These are phyloP conservation scores for Dexiosoma caninum DNA, from an alignment of 2,888 invertebrate species.

Conservation along the genomic window DNA sequence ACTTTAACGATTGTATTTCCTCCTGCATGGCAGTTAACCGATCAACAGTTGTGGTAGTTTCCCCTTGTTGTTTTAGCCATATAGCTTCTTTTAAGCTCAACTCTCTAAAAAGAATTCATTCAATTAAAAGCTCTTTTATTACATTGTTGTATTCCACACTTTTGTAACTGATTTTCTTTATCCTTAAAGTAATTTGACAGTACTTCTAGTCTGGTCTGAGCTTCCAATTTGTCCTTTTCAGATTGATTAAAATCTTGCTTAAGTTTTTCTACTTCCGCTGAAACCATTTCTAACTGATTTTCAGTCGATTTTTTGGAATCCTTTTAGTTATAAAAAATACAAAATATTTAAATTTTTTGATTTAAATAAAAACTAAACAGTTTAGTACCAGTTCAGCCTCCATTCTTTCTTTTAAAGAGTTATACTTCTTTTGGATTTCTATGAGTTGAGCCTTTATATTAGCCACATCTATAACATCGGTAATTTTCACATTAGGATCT, in stretches of 20 bases:
- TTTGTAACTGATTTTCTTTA: slow-evolving; percentile 90
- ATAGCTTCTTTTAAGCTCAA: slow-evolving; percentile 85
- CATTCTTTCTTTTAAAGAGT: slow-evolving; percentile 77
- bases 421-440: slow-evolving; percentile 80
- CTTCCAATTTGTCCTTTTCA: slow-evolving; percentile 86
- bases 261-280: slow-evolving; percentile 79
- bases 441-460: slow-evolving; percentile 81
- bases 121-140: slow-evolving; percentile 61
- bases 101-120: slow-evolving; percentile 83
- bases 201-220: slow-evolving; percentile 89
- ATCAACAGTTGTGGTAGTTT: slow-evolving; percentile 88
- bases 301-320: slow-evolving; percentile 78
- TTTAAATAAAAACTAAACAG: background rate
- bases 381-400: slow-evolving; percentile 75
- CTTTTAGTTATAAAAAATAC: slow-evolving; percentile 57
- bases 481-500: slow-evolving; percentile 76
- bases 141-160: slow-evolving; percentile 79
- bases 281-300: slow-evolving; percentile 76
- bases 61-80: slow-evolving; percentile 89
- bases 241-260: slow-evolving; percentile 82
- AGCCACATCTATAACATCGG: slow-evolving; percentile 80
- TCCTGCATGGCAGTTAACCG: slow-evolving; percentile 87
- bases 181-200: slow-evolving; percentile 94
- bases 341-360: background rate
- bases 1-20: slow-evolving; percentile 89